Conservation (phyloP, 2,113 vertebrate species). For the Verasper variegatus region DNA sequence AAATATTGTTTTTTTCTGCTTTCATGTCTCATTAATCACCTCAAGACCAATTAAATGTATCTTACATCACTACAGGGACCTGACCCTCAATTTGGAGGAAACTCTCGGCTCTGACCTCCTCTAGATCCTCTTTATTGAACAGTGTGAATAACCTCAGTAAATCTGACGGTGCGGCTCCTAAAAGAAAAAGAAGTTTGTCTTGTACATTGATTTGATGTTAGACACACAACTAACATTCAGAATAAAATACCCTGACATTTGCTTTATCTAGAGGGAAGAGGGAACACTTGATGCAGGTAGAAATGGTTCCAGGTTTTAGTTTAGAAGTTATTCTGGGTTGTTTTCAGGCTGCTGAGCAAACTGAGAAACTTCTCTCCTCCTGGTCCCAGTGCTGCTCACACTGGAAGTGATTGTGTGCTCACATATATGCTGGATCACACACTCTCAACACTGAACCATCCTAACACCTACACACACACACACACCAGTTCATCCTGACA, state of each 20-base stretch:
- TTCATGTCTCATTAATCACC: neutral
- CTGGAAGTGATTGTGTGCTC: slow-evolving; percentile 61
- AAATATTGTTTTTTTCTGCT: too few relatives aligned
- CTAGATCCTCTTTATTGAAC: too few relatives aligned
- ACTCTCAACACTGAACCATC: slow-evolving; percentile 10
- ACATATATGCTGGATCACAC: slow-evolving; percentile 23
- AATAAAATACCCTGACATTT: neutral
- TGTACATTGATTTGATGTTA: neutral
- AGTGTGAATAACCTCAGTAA: too few relatives aligned
- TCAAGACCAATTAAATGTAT: too few relatives aligned
- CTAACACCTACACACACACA: slow-evolving; percentile 13
- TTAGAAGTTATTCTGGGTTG: slow-evolving; percentile 5
- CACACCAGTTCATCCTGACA: slow-evolving; percentile 18
- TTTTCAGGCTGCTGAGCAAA: slow-evolving; percentile 19
- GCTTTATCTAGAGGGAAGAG: neutral
- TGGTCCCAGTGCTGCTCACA: slow-evolving; percentile 51
- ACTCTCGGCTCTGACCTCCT: neutral
- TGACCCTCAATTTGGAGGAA: neutral
- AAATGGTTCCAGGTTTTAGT: neutral
- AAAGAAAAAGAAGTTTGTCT: neutral
- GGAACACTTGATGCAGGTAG: neutral
- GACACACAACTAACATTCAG: neutral
- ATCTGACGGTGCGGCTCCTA: too few relatives aligned
- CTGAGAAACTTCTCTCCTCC: slow-evolving; percentile 40
- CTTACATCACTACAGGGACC: too few relatives aligned